Base-by-base conservation (phyloP, 2,888 invertebrate genomes). In the Heliconius aoede region DNA sequence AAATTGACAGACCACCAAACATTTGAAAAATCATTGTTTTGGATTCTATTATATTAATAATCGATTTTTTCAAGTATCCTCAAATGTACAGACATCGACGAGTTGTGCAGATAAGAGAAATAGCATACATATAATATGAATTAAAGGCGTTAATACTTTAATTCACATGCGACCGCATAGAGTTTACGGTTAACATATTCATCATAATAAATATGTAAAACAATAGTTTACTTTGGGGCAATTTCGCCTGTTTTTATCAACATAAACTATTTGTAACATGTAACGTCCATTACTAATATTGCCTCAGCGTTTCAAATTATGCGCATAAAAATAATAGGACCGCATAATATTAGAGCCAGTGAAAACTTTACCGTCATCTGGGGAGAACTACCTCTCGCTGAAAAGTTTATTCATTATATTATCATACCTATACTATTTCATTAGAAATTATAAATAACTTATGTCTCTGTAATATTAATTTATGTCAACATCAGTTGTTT, bases 221-320 rank as follows among this genome's bases (percentile, higher is more conserved):
- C 32, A 36, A 73, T 55, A 69, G 28, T 13, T 28, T 40, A 30
- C 55, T 24, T 28, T 30, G n/a, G 30, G n/a, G 30, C 72, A 36
- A 36, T 60, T 21, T 60, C 24, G 21, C 58, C 21, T 61, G 60
- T 60, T 58, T 72, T 36, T 72, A 65, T 61, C 36, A 72, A 61
- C 36, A 58, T 40, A 36, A 40, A 72, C 60, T 72, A 60, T 72
- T 79, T 75, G 30, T 46, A 73, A 58, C 68, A 46, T 62, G 76
- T 72, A 65, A 81, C 78, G 80, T 82, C 79, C 79, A 79, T 78
- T 79, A 80, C 76, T 74, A 78, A 77, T 77, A 79, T 80, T 80
- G 76, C 68, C 36, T 77, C 73, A 72, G 74, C 76, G 73, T 72
- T 74, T 67, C 36, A 77, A 78, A 79, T 77, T 78, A 77, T 78